Evolutionary conservation across 2,888 invertebrate genomes (phyloP).

Genomic region (Augiades crinisus): DNA sequence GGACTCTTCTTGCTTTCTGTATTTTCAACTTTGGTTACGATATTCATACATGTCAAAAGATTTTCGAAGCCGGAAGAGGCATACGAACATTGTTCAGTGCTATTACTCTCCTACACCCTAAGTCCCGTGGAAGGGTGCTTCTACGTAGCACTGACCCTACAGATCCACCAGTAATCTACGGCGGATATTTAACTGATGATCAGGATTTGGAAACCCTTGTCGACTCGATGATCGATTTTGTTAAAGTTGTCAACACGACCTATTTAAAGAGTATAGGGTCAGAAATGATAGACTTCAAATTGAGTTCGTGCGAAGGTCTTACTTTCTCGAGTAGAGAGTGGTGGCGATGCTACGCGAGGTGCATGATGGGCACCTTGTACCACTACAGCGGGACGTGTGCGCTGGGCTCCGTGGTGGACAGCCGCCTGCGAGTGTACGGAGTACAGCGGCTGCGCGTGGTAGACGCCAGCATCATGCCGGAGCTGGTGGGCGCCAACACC

Average conservation of each 20-base stretch:
- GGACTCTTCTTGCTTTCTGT: slow-evolving; percentile 36
- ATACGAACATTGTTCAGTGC: not conserved
- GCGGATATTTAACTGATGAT: slow-evolving; percentile 34
- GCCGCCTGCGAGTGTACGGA: slow-evolving; percentile 36
- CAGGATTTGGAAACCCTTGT: slow-evolving; percentile 40
- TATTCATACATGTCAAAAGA: slow-evolving; percentile 8
- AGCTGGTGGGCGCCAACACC: slow-evolving; percentile 37
- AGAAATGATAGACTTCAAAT: slow-evolving; percentile 50
- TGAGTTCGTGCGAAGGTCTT: slow-evolving; percentile 48
- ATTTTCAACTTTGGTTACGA: slow-evolving; percentile 27
- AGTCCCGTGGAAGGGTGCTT: slow-evolving; percentile 40
- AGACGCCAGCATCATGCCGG: slow-evolving; percentile 41
- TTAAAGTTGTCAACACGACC: slow-evolving; percentile 39
- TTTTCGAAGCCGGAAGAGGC: slow-evolving; percentile 9
- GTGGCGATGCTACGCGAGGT: slow-evolving; percentile 79
- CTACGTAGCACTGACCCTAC: slow-evolving; percentile 39
- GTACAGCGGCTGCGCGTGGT: slow-evolving; percentile 38
- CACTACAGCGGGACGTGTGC: slow-evolving; percentile 62
- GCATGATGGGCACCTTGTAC: slow-evolving; percentile 76
- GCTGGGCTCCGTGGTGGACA: slow-evolving; percentile 39
- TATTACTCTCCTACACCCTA: slow-evolving; percentile 28
- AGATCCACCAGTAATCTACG: slow-evolving; percentile 38
- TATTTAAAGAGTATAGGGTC: slow-evolving; percentile 41
- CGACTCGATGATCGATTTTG: slow-evolving; percentile 39
- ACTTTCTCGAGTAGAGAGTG: slow-evolving; percentile 85